Evolutionary conservation across 2,113 vertebrate species (phyloP), one percentile per base, ranked within the genome.

Genomic region (Pagrus major): DNA sequence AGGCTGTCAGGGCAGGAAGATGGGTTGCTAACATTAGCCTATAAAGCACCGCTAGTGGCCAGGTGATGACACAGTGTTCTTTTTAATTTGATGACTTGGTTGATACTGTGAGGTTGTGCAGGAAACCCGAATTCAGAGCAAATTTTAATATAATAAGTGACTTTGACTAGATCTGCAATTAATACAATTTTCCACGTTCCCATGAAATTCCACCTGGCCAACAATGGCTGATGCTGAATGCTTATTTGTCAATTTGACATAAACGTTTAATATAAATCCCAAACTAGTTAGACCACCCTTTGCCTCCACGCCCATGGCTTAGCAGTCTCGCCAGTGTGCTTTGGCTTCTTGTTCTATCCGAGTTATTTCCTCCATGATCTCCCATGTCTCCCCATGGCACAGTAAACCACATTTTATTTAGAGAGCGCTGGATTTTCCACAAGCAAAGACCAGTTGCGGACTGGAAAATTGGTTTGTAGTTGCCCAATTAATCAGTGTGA

Each of bases 401-500:
- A 15, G 54, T 76, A 59, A 68, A 69, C 33, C 23, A 35, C 68
- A 74, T 77, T 78, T 83, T 69, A 86, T 79, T 58, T 71, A 42
- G 44, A 68, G 37, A 61, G 56, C 66, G 23, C 14, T 3, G 0
- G 20, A 64, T 54, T 76, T 54, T 70, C 58, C 41, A 42, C 10
- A 7, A 25, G 12, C 16, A 23, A 23, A 69, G 18, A 78, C 52
- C 71, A 80, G 52, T 60, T 35, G 46, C 6, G 15, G 52, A 39
- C 71, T 77, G 58, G 63, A 72, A 76, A 60, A 79, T 72, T n/a
- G 61, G 75, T 86, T 52, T 39, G 65, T 77, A 75, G 54, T 85
- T 59, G 37, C 21, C 31, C 51, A 69, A 25, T 72, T 75, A 80
- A 66, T 78, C 42, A 60, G 20, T 56, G 44, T 29, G 49, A 82